A percentile compares a stretch with the other conserved stretches of the same genome.
Conservation (phyloP, 2,113 vertebrate genomes). For the rabbit (Oryctolagus cuniculus) region mOryCun1.1 NC_091439.1:79058001-79058500, state of each 20-base stretch:
- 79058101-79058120: conserved; percentile 24
- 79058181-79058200: conserved; percentile 53
- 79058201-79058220: conserved; percentile 39
- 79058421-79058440: background rate
- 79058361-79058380: background rate
- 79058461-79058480: background rate
- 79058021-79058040: conserved; percentile 78
- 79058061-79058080: conserved; percentile 77
- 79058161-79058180: conserved; percentile 73
- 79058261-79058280: background rate
- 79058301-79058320: conserved; percentile 28
- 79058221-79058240: conserved; percentile 60
- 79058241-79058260: background rate
- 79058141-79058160: conserved; percentile 33
- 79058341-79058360: background rate
- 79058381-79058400: background rate
- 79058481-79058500: background rate
- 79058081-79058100: conserved; percentile 54
- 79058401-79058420: background rate
- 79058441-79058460: conserved; percentile 28
- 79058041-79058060: conserved; percentile 76
- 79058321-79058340: background rate
- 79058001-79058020: conserved; percentile 86
- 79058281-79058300: background rate
- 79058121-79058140: conserved; percentile 63